Evolutionary conservation across 2,797 vertebrate genomes (phyloP).

Genomic region (Sternotherus odoratus): DNA sequence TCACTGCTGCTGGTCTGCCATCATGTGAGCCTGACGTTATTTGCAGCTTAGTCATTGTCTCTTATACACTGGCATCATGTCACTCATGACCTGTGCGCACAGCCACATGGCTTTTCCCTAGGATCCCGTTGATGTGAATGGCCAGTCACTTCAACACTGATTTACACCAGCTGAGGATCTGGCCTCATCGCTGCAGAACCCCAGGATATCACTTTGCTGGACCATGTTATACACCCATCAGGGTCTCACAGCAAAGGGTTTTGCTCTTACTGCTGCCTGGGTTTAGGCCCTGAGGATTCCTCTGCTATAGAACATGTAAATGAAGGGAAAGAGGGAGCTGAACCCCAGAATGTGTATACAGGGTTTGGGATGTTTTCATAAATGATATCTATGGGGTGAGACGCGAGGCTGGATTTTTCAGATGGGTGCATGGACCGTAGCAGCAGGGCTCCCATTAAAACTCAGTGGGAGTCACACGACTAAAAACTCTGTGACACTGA

Average conservation of each 20-base stretch:
- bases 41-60: background rate
- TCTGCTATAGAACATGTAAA: background rate
- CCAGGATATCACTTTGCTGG: background rate
- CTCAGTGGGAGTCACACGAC: background rate
- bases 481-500: background rate
- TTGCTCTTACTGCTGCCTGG: background rate
- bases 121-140: background rate
- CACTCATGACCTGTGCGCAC: background rate
- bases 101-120: background rate
- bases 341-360: constrained; percentile 4
- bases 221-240: background rate
- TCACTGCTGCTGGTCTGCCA: no score
- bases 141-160: background rate
- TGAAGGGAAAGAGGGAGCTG: background rate
- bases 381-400: constrained; percentile 30
- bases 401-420: background rate
- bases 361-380: background rate
- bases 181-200: background rate
- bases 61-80: background rate
- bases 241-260: background rate
- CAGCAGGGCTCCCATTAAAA: background rate
- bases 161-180: background rate
- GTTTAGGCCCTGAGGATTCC: background rate
- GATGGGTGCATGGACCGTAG: background rate
- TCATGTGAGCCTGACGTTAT: background rate